Percentiles rank a stretch among this genome's conserved stretches.
phyloP scores from a whole-genome alignment of 2,113 vertebrate species.

The Zeus faber region DNA sequence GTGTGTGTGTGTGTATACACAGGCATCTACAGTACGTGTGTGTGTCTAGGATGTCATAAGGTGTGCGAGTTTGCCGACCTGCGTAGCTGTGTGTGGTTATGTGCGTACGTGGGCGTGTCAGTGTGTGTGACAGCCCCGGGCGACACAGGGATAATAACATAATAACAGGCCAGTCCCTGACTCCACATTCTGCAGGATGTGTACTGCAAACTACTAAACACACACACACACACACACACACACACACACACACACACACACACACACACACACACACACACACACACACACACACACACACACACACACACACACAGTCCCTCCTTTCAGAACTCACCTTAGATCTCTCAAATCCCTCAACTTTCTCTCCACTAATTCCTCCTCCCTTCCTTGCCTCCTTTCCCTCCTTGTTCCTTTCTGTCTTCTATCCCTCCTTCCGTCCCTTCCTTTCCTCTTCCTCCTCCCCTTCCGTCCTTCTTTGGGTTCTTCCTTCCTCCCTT shows the following conservation, averaged over 20 bases:
- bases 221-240: background rate
- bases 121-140: conserved; percentile 23
- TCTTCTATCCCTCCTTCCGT: no score
- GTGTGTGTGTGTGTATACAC: background rate
- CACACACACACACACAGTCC: background rate
- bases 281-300: background rate
- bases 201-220: background rate
- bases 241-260: background rate
- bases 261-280: no score
- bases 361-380: no score
- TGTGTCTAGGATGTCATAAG: no score
- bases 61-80: no score
- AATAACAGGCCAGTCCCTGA: conserved; percentile 37
- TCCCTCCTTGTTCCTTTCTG: no score
- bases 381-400: no score
- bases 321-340: no score
- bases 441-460: no score
- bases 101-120: background rate
- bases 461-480: no score
- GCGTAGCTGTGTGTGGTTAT: conserved; percentile 4
- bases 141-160: conserved; percentile 34
- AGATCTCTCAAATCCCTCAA: no score
- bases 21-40: background rate
- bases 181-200: conserved; percentile 21
- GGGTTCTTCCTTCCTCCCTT: no score